Evolutionary conservation across 2,888 invertebrate species (phyloP).

Genomic region (Sabellastarte sp.): DNA sequence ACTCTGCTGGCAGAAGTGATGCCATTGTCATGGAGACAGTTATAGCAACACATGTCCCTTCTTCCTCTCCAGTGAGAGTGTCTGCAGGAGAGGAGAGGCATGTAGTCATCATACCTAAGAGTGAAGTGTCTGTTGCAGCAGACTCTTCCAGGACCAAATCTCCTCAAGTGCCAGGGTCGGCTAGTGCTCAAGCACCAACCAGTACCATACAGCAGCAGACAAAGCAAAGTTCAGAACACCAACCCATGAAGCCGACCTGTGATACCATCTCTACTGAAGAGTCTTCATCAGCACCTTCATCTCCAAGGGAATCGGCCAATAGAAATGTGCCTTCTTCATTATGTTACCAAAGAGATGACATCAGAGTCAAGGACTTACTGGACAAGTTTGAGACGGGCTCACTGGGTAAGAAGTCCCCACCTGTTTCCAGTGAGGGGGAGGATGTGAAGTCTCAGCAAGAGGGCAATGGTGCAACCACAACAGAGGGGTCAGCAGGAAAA

Average conservation of each 20-base stretch:
- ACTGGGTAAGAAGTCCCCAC: neutral
- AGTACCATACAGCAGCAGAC: neutral
- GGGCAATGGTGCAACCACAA: neutral
- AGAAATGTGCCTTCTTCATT: no score
- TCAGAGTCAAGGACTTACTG: neutral
- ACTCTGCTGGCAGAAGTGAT: no score
- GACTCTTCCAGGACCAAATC: neutral
- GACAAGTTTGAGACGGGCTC: neutral
- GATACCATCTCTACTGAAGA: neutral
- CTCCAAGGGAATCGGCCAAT: neutral
- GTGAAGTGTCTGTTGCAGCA: no score
- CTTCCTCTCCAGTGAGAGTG: no score
- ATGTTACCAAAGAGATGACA: no score
- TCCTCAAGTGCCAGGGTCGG: neutral
- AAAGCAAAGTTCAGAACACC: neutral
- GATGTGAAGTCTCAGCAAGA: neutral
- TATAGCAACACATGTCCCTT: neutral
- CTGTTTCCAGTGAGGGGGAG: neutral
- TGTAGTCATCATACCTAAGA: neutral
- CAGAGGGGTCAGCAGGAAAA: neutral
- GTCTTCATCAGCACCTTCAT: neutral
- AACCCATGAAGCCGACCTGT: neutral
- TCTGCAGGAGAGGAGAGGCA: neutral
- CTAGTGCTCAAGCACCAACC: no score
- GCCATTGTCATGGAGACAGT: neutral